phyloP scores from a whole-genome alignment of 2,888 invertebrate species.

The Dynastes tityus region DNA sequence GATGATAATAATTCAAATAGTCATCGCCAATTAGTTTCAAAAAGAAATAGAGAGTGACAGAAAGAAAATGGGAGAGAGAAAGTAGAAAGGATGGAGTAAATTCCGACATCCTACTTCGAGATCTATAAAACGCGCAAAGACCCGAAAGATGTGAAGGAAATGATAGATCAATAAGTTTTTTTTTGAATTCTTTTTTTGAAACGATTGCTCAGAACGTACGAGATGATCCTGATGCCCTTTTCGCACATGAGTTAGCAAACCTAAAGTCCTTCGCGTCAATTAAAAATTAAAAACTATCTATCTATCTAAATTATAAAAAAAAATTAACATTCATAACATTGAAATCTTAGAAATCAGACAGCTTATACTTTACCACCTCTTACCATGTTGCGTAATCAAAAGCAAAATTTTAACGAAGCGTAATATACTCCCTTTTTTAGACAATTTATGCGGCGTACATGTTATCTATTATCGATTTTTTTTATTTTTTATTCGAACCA shows the following conservation, averaged over 20 bases:
- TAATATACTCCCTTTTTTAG: not conserved
- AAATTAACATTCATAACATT: not conserved
- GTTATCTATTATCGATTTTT: no score
- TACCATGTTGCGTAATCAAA: conserved; percentile 15
- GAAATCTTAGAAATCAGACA: conserved; percentile 1
- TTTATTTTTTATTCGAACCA: not conserved
- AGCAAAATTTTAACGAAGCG: not conserved
- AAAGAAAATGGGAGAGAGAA: not conserved
- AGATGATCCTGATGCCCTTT: conserved; percentile 1
- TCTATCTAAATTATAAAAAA: conserved; percentile 1
- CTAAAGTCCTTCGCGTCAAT: conserved; percentile 2
- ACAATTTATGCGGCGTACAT: not conserved
- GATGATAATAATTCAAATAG: conserved; percentile 3
- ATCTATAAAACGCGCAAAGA: no score
- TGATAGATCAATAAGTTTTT: no score
- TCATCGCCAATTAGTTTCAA: not conserved
- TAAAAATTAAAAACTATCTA: not conserved
- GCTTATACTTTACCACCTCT: conserved; percentile 35
- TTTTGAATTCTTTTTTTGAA: not conserved
- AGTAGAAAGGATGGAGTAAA: no score
- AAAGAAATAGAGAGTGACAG: not conserved
- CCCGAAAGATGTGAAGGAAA: no score
- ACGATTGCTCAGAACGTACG: not conserved
- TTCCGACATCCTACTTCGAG: no score
- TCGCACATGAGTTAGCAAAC: not conserved